These are phyloP conservation scores for Lasaia peninsularis DNA, from an alignment of 1,140 invertebrate genomes.

Conservation along the genomic window DNA sequence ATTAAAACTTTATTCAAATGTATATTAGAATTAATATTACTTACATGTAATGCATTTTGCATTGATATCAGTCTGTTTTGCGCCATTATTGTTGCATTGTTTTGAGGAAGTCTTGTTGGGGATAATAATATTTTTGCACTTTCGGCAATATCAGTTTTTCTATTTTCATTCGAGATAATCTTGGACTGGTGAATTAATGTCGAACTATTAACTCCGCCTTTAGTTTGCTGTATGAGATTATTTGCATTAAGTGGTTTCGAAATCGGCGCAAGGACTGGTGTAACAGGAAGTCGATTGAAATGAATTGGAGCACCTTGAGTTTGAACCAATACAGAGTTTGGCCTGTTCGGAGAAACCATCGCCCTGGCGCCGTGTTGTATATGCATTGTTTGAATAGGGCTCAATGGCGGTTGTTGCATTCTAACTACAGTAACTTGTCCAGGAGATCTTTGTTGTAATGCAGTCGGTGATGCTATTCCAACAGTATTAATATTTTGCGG, in stretches of 20 bases:
- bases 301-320: conserved; percentile 62
- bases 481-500: conserved; percentile 53
- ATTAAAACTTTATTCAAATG: conserved; percentile 65
- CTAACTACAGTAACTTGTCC: conserved; percentile 71
- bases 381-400: conserved; percentile 67
- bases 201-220: conserved; percentile 39
- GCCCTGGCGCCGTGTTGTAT: conserved; percentile 55
- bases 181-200: conserved; percentile 53
- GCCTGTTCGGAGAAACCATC: conserved; percentile 71
- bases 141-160: conserved; percentile 57
- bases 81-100: conserved; percentile 57
- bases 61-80: conserved; percentile 70
- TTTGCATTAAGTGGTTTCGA: conserved; percentile 76
- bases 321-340: conserved; percentile 67
- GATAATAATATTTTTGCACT: conserved; percentile 69
- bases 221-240: conserved; percentile 73
- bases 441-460: conserved; percentile 63
- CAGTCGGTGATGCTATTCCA: conserved; percentile 46
- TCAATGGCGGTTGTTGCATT: conserved; percentile 73
- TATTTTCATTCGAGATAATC: conserved; percentile 42
- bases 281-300: conserved; percentile 75
- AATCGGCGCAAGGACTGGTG: conserved; percentile 75
- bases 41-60: conserved; percentile 55
- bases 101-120: conserved; percentile 52
- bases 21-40: conserved; percentile 50